phyloP scores from a whole-genome alignment of 1,140 invertebrate genomes.

The Eumeta japonica region DNA sequence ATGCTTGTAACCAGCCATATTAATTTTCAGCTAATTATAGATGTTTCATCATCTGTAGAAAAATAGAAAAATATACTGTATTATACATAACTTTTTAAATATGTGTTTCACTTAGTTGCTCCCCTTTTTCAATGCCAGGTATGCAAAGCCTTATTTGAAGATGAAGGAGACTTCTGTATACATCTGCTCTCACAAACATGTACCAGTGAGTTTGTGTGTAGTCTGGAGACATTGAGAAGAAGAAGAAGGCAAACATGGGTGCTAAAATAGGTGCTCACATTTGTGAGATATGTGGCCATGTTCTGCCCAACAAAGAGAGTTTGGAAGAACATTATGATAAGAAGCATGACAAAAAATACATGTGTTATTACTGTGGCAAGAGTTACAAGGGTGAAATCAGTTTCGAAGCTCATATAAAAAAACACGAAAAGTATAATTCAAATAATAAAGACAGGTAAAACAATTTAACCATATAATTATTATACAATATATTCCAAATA shows the following conservation, averaged over 20 bases:
- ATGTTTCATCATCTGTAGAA: no score
- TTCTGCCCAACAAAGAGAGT: constrained; percentile 20
- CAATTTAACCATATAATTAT: no score
- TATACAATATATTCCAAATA: no score
- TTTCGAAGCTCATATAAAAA: constrained; percentile 42
- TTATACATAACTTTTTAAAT: no score
- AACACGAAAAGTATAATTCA: constrained; percentile 32
- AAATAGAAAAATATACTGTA: no score
- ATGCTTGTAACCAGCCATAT: no score
- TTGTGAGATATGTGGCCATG: constrained; percentile 36
- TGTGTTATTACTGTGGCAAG: constrained; percentile 41
- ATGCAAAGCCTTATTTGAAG: constrained; percentile 33
- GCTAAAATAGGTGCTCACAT: constrained; percentile 20
- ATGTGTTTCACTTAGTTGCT: no score
- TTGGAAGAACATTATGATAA: constrained; percentile 28
- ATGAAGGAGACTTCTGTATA: constrained; percentile 28
- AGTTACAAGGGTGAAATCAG: constrained; percentile 38
- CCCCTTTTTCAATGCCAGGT: no score
- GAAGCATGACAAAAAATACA: constrained; percentile 35
- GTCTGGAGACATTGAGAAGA: constrained; percentile 32
- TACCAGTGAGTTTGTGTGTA: constrained; percentile 28
- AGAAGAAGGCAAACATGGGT: constrained; percentile 22
- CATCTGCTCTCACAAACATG: constrained; percentile 35
- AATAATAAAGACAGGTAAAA: no score
- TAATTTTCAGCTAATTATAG: no score